Evolutionary conservation across 2,888 invertebrate species (phyloP).

Genomic region (Macaria notata): DNA sequence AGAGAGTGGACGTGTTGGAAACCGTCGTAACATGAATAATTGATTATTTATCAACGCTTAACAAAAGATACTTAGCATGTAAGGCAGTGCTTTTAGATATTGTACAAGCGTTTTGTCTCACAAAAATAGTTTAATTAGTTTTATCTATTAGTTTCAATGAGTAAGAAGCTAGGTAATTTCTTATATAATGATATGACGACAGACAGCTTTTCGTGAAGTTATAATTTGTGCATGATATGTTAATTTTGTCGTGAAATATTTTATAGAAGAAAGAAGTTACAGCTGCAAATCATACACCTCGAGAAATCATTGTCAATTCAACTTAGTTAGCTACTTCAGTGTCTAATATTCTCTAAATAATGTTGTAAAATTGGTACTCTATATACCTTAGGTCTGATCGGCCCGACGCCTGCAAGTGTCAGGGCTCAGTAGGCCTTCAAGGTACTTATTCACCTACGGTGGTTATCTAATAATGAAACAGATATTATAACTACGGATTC

Average conservation of each 20-base stretch:
- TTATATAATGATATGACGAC: conserved; percentile 71
- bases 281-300: conserved; percentile 18
- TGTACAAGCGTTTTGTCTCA: conserved; percentile 61
- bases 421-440: conserved; percentile 31
- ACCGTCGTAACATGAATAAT: conserved; percentile 29
- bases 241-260: conserved; percentile 38
- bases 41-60: conserved; percentile 42
- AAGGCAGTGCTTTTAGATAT: conserved; percentile 76
- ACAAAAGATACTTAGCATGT: conserved; percentile 70
- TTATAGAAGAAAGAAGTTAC: conserved; percentile 13
- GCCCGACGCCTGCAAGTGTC: conserved; percentile 16
- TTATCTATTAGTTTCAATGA: conserved; percentile 32
- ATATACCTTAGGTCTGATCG: conserved; percentile 27
- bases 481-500: conserved; percentile 30
- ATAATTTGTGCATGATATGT: conserved; percentile 77
- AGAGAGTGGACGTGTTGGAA: conserved; percentile 52
- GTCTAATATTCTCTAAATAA: conserved; percentile 30
- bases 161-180: conserved; percentile 34
- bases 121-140: conserved; percentile 37
- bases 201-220: conserved; percentile 56
- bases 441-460: conserved; percentile 30
- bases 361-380: conserved; percentile 25
- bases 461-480: conserved; percentile 30
- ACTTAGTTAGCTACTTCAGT: conserved; percentile 26
- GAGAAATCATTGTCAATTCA: conserved; percentile 34